These are phyloP conservation scores for Schlechtendalia chinensis DNA, from an alignment of 1,140 invertebrate genomes.

Conservation along the genomic window DNA sequence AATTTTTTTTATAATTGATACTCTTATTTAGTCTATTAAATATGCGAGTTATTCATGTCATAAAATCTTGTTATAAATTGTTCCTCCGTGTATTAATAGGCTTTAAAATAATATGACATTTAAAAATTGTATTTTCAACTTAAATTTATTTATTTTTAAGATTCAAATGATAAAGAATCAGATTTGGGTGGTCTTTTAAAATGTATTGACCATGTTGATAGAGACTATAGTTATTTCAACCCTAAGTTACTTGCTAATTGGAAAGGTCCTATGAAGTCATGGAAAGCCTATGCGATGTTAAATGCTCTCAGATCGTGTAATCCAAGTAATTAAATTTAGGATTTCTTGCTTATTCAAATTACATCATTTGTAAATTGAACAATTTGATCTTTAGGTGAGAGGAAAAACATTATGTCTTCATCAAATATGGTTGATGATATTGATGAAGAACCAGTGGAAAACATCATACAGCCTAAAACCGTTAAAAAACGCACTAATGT, in stretches of 20 bases:
- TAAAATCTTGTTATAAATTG: no score
- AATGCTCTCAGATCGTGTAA: not conserved
- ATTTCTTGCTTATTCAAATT: not conserved
- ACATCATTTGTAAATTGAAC: not conserved
- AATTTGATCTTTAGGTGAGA: not conserved
- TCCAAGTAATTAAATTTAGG: not conserved
- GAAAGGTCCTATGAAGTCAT: conserved; percentile 21
- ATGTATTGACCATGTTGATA: conserved; percentile 1
- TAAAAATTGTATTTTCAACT: no score
- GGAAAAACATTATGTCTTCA: not conserved
- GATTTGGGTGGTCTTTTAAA: not conserved
- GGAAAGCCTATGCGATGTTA: conserved; percentile 12
- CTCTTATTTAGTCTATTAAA: no score
- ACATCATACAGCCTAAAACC: not conserved
- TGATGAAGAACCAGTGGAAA: not conserved
- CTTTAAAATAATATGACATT: not conserved
- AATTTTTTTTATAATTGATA: no score
- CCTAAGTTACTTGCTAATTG: conserved; percentile 2
- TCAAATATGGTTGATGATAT: not conserved
- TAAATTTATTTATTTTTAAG: not conserved
- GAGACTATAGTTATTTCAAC: conserved; percentile 38
- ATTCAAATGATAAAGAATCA: not conserved
- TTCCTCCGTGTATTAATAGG: no score
- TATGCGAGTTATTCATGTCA: no score
- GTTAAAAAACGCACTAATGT: not conserved